Conservation (phyloP, 2,888 invertebrate genomes). For the Andricus quercusramuli region DNA sequence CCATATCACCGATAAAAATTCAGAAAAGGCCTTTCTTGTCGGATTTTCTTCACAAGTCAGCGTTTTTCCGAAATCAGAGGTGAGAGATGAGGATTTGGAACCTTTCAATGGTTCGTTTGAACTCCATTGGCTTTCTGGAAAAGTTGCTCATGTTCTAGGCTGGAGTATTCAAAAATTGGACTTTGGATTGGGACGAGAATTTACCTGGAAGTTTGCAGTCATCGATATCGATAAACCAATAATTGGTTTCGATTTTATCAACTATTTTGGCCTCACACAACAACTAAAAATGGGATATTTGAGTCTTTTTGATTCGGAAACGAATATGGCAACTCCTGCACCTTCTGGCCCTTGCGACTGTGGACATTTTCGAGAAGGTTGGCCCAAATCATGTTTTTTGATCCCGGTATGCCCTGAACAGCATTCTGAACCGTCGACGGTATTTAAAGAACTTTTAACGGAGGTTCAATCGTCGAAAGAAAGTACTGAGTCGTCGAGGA, state of each 20-base stretch:
- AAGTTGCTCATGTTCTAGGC: background rate
- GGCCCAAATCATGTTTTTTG: conserved; percentile 5
- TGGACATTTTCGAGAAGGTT: background rate
- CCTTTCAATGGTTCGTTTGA: background rate
- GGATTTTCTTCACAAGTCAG: background rate
- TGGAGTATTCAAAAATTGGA: background rate
- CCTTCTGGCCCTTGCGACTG: background rate
- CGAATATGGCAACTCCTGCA: background rate
- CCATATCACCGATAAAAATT: background rate
- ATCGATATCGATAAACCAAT: conserved; percentile 13
- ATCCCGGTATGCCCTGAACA: background rate
- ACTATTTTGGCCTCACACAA: background rate
- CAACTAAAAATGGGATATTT: background rate
- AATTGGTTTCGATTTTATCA: conserved; percentile 8
- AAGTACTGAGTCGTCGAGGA: background rate
- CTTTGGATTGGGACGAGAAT: conserved; percentile 12
- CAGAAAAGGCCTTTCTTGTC: background rate
- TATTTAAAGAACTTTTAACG: background rate
- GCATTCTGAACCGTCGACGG: background rate
- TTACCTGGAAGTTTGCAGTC: conserved; percentile 22
- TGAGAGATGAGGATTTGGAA: background rate
- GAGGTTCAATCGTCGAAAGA: background rate
- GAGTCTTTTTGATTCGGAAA: background rate
- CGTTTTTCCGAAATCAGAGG: background rate
- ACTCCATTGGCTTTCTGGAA: background rate